Base-by-base conservation (phyloP, 2,113 vertebrate genomes). In the Oxygymnocypris stewartii region DNA sequence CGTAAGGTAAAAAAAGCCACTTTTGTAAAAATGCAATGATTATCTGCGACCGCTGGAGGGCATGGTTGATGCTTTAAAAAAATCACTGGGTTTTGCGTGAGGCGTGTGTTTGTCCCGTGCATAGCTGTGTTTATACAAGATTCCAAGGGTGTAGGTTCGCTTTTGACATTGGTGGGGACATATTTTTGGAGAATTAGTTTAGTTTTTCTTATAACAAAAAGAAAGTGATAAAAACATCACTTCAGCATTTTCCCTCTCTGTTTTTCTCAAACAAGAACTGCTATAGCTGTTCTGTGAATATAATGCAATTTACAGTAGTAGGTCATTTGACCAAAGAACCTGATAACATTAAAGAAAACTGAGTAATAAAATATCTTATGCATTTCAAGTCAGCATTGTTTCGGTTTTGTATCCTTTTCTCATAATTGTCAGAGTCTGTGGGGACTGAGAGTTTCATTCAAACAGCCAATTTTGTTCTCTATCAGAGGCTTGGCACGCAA, bases 391-490 rank as follows among this genome's bases (percentile, higher is more conserved):
- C 2, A 44, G 5, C 18, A 28, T 65, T 28, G 59, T 51, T 51
- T 23, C 25, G 2, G 3, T 25, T 49, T 82, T 71, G 47, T 37
- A 11, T 54, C 44, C n/a, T 4, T 4, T 49, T 83, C 35, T 18
- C 79, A 49, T 57, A 59, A 42, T 28, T 75, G 51, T 59, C 54
- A 20, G 2, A 57, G 18, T 10, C 57, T 59, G 57, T 61, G 42
- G 35, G 23, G 7, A 44, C n/a, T 76, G 69, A 57, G 35, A 69
- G 18, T 37, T 85, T n/a, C 40, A 77, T 28, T 73, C 37, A 69
- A 49, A 87, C 85, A 79, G 67, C 49, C 59, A 18, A 14, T 82
- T 85, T 73, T 83, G 49, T 85, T 87, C 83, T 71, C 51, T 76
- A 23, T 20, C 40, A 54, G 35, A 73, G n/a, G 42, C 71, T 85